Base-by-base conservation (phyloP, 2,113 vertebrate genomes). In the Raja brachyura region DNA sequence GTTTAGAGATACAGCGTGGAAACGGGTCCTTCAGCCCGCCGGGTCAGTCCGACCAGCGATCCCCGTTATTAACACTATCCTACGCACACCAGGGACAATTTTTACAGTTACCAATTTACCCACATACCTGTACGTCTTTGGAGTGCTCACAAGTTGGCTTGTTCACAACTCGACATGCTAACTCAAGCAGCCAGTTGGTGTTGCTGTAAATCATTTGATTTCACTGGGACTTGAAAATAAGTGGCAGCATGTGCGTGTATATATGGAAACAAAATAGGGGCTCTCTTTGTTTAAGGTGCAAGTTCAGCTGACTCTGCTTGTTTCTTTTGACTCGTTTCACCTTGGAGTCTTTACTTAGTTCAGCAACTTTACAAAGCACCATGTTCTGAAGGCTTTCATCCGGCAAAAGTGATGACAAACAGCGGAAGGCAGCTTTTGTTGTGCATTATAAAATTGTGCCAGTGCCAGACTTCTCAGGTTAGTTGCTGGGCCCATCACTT, bases 151-250 rank as follows among this genome's bases (percentile, higher is more conserved):
- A 48, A 48, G 39, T 48, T 48, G 85, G 85, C 85, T 31, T 54
- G 28, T 31, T 88, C 85, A 14, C 59, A 63, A 66, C 13, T 14
- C 18, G 85, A 66, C 56, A 88, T 28, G 22, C 59, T 66, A n/a
- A 11, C 59, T 88, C 56, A 54, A 88, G 59, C 14, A 16, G 22
- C 25, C 85, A 61, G 63, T 88, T 31, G 61, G 10, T 88, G 28
- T 66, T 88, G 85, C 61, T 66, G 59, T 31, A 88, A 88, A 66
- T 88, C 59, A 88, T 66, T 66, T 88, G 61, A 88, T 66, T 88
- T 88, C 48, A 88, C 18, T 88, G n/a, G 59, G n/a, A 16, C 28
- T 63, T 88, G 31, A 66, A 88, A 88, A 88, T 66, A 88, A 88
- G 66, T 61, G 56, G 85, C 61, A 88, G 66, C 85, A 88, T 16